Evolutionary conservation across 2,113 vertebrate genomes (phyloP).

Genomic region (Myodes glareolus): DNA sequence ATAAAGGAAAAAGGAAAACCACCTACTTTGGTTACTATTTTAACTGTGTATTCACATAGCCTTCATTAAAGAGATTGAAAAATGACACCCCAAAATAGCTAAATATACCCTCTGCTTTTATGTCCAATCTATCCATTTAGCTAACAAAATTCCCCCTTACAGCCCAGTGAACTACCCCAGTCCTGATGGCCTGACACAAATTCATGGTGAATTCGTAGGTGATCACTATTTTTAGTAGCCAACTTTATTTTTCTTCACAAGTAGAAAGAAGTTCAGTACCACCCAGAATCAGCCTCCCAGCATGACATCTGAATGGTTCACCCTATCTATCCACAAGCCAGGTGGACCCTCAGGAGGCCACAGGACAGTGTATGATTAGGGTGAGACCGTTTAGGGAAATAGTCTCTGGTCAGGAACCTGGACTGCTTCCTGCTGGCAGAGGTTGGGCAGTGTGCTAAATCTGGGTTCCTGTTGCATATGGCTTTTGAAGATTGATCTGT

Average conservation of each 20-base stretch:
- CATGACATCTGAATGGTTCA: rapidly evolving
- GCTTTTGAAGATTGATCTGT: neutral
- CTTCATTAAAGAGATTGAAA: neutral
- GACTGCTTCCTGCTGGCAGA: neutral
- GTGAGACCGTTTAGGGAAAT: rapidly evolving
- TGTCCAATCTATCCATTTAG: neutral
- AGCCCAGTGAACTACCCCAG: neutral
- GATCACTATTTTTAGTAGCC: neutral
- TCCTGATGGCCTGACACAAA: neutral
- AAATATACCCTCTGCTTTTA: neutral
- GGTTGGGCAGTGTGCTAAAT: neutral
- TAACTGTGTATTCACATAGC: neutral
- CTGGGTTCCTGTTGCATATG: neutral
- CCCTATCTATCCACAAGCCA: rapidly evolving
- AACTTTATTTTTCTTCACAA: neutral
- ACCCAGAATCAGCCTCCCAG: neutral
- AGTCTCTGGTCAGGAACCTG: neutral
- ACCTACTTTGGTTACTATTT: neutral
- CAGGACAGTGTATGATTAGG: neutral
- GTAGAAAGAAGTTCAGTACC: neutral
- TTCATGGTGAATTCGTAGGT: neutral
- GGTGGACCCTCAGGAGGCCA: neutral
- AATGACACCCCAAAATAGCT: neutral
- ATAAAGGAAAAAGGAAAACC: neutral
- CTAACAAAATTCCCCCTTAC: neutral